phyloP scores from a whole-genome alignment of 2,113 vertebrate species.

The Bujurquina vittata region DNA sequence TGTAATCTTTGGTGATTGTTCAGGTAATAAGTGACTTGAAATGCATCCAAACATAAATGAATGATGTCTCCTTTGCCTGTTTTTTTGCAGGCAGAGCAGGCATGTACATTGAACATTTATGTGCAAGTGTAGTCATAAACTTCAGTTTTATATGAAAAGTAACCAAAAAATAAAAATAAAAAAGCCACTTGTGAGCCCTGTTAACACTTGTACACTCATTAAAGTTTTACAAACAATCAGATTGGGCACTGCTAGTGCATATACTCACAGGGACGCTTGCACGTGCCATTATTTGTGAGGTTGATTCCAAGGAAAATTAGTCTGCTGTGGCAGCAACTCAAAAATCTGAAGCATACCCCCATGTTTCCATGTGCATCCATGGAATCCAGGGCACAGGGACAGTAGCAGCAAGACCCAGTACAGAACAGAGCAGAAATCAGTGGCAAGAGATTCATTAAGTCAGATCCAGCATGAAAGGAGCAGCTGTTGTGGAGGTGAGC shows the following conservation, averaged over 20 bases:
- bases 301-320: not conserved
- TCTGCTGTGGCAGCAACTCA: not conserved
- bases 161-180: not conserved
- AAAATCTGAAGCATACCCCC: not conserved
- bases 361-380: not conserved
- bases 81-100: not conserved
- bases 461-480: not conserved
- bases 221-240: not conserved
- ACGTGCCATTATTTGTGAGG: not conserved
- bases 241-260: not conserved
- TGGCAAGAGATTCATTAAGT: not conserved
- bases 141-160: not conserved
- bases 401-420: not conserved
- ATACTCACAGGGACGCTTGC: not conserved
- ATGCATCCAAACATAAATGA: not conserved
- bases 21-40: not conserved
- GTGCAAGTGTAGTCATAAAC: not conserved
- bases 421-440: not conserved
- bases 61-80: not conserved
- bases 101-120: not conserved
- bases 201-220: not conserved
- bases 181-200: not conserved
- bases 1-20: not conserved
- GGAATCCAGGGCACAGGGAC: not conserved
- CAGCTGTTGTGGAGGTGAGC: constrained; percentile 1